Base-by-base conservation (phyloP, 2,797 vertebrate species). In the Rachycentron canadum region DNA sequence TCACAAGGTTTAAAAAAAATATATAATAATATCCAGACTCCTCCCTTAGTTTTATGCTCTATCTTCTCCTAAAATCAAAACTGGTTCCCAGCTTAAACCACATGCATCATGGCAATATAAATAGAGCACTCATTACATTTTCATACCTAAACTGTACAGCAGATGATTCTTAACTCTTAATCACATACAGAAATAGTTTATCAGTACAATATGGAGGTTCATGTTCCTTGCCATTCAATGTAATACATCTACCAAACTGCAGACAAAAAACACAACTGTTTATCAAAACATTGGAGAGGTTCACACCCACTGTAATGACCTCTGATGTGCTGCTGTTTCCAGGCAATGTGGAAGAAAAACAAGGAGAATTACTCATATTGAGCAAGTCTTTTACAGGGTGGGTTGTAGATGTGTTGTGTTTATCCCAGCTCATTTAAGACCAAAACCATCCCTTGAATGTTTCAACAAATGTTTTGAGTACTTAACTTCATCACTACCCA, bases 251-350 rank as follows among this genome's bases (percentile, higher is more conserved):
- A 11, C 17, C 21, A 36, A 62, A 75, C 16, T 26, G 0, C 34
- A 47, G 50, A 73, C 68, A 81, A 63, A 70, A 80, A 52, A 56
- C 23, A 36, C 36, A 13, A 45, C 4, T 13, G 85, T 82, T 85
- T 66, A 59, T 3, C 16, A 63, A 82, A 81, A 45, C 65, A 70
- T 21, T 8, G n/a, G 62, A 5, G 73, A 78, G 40, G 59, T 40
- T 87, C 34, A 76, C 82, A 71, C 79, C 83, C 88, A 72, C 30
- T 59, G 21, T 67, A 78, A 81, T 87, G 50, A 81, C 71, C 40
- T 78, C 75, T 85, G 69, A 80, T 68, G 79, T 38, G 55, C 14
- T 0, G 0, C 6, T 16, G 72, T 87, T 83, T 83, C 82, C 79
- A 86, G 52, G 82, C 79, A 79, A 17, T 50, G 60, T 5, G 28